Percentiles rank a stretch among this genome's conserved stretches.
phyloP scores from a whole-genome alignment of 2,113 vertebrate species.

The Chauna torquata region DNA sequence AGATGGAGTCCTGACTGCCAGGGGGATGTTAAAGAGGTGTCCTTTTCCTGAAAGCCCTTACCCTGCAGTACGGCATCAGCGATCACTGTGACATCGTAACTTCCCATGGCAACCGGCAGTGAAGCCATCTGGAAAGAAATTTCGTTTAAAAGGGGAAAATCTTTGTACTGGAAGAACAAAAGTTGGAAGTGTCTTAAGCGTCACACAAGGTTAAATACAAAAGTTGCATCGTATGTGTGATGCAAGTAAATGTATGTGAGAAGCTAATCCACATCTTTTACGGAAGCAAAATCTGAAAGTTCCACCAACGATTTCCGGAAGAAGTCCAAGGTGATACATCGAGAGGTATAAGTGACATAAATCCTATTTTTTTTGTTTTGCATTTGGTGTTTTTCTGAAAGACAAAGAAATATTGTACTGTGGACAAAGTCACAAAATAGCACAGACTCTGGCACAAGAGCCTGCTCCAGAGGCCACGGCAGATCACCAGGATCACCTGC shows the following conservation, averaged over 20 bases:
- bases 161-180: not conserved
- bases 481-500: too few species aligned
- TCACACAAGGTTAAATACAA: not conserved
- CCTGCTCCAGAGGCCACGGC: too few species aligned
- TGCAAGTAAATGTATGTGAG: not conserved
- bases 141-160: not conserved
- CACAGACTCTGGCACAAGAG: not conserved
- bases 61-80: not conserved
- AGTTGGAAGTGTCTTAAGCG: not conserved
- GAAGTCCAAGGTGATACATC: not conserved
- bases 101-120: not conserved
- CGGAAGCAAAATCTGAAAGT: not conserved
- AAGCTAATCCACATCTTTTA: not conserved
- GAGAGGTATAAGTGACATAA: not conserved
- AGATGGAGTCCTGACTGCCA: not conserved
- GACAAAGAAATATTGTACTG: not conserved
- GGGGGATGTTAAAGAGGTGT: not conserved
- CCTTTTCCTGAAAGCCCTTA: not conserved
- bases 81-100: constrained; percentile 33
- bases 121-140: not conserved
- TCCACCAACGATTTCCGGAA: not conserved
- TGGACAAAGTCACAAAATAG: too few species aligned
- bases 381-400: not conserved
- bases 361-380: not conserved
- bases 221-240: not conserved